phyloP scores from a whole-genome alignment of 2,797 vertebrate species.

The Melanotaenia trifasciata region DNA sequence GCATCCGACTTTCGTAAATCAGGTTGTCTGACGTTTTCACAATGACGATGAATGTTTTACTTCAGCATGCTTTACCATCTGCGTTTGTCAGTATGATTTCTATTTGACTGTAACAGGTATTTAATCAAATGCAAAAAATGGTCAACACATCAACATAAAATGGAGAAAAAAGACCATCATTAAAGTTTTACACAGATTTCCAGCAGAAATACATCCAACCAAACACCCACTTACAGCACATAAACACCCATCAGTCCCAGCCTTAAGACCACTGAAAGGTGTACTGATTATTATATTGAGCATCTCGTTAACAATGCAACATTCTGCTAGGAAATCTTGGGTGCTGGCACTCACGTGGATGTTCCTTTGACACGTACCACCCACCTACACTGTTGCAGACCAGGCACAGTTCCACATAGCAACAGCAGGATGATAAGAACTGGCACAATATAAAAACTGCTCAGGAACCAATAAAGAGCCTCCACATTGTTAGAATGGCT shows the following conservation, averaged over 20 bases:
- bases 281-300: background rate
- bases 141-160: background rate
- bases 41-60: no score
- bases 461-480: background rate
- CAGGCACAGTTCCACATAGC: conserved; percentile 6
- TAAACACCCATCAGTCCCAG: background rate
- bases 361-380: conserved; percentile 9
- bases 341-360: conserved; percentile 9
- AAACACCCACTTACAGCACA: background rate
- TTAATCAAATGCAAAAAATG: background rate
- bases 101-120: background rate
- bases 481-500: background rate
- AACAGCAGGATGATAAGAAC: conserved; percentile 7
- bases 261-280: background rate
- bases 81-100: background rate
- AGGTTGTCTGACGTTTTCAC: background rate
- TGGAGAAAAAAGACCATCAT: background rate
- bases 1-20: background rate
- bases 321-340: background rate
- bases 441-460: background rate
- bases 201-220: background rate
- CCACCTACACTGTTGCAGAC: conserved; percentile 13
- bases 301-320: background rate
- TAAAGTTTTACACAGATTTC: background rate
- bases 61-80: background rate